A percentile compares a stretch with the other conserved stretches of the same genome.
These are phyloP conservation scores for Callosobruchus maculatus DNA, from an alignment of 2,888 invertebrate species.

Conservation along the genomic window DNA sequence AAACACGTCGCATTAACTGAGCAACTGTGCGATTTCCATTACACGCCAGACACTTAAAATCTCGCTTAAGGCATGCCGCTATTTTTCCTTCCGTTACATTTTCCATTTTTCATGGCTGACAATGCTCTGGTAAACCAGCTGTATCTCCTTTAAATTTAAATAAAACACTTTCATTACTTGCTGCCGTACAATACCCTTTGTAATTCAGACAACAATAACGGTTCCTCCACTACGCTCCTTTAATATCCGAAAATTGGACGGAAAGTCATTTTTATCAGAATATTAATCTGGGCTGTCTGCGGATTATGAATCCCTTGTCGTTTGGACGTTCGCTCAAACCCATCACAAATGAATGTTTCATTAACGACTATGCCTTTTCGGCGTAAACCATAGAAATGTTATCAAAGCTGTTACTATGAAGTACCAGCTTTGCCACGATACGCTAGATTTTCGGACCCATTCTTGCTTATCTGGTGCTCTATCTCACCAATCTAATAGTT, in stretches of 20 bases:
- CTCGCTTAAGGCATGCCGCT: not conserved
- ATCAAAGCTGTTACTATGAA: not conserved
- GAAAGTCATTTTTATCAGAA: not conserved
- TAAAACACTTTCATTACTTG: not conserved
- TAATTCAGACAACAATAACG: not conserved
- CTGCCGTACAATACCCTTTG: not conserved
- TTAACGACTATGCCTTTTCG: not conserved
- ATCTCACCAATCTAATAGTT: too few species aligned
- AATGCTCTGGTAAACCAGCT: not conserved
- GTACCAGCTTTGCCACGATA: too few species aligned
- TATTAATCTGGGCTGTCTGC: not conserved
- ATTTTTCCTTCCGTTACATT: not conserved
- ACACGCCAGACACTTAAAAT: not conserved
- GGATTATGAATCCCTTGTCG: not conserved
- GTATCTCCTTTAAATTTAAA: not conserved
- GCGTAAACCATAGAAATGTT: not conserved
- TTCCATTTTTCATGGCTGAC: not conserved
- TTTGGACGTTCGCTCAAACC: not conserved
- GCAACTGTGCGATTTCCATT: not conserved
- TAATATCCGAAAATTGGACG: not conserved
- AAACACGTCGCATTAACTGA: too few species aligned
- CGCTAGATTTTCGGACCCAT: too few species aligned
- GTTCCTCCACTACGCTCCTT: not conserved
- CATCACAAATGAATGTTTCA: not conserved
- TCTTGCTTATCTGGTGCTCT: too few species aligned